phyloP scores from a whole-genome alignment of 2,113 vertebrate genomes.

The Barnardius zonarius region DNA sequence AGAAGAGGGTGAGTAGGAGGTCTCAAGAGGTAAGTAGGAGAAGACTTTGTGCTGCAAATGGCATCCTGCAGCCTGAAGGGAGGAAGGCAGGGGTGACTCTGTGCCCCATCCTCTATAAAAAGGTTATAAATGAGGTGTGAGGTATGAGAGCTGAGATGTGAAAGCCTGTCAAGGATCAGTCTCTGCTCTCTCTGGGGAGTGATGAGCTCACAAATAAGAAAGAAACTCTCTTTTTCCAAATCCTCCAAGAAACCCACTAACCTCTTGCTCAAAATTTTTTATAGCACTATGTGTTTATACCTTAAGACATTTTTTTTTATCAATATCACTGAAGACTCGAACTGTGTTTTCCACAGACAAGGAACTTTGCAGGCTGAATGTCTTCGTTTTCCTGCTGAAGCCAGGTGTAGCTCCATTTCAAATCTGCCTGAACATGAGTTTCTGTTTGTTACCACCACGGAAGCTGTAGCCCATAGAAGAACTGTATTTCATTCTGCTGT shows the following conservation, averaged over 20 bases:
- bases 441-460: neutral
- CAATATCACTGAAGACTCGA: neutral
- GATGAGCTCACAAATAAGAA: neutral
- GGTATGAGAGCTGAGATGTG: neutral
- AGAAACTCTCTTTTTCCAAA: neutral
- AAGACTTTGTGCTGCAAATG: neutral
- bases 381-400: neutral
- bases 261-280: neutral
- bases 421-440: neutral
- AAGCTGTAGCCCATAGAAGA: neutral
- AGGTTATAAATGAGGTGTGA: neutral
- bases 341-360: neutral
- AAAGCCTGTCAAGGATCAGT: neutral
- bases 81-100: neutral
- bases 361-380: neutral
- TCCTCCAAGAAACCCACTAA: neutral
- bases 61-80: neutral
- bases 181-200: neutral
- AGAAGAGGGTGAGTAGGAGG: neutral
- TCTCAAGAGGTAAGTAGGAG: neutral
- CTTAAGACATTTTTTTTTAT: neutral
- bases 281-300: neutral
- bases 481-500: neutral
- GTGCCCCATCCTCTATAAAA: neutral
- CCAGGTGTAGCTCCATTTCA: neutral